phyloP scores from a whole-genome alignment of 2,888 invertebrate genomes.

The Agonopterix arenella region DNA sequence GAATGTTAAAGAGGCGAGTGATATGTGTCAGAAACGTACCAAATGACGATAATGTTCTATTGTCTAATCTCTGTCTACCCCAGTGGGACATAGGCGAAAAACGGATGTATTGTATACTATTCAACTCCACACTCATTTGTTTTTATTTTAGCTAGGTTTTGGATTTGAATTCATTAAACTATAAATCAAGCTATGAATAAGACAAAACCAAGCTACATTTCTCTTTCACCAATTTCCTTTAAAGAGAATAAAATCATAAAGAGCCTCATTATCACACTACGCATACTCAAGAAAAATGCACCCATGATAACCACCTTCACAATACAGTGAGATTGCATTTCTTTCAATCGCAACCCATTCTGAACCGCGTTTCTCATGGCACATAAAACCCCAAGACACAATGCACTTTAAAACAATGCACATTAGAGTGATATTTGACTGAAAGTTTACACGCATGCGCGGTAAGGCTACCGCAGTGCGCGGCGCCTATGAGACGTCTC shows the following conservation, averaged over 20 bases:
- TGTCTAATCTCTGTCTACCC: too few species aligned
- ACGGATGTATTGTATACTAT: too few species aligned
- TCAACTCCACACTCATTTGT: too few species aligned
- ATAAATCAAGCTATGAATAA: too few species aligned
- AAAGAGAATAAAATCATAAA: neutral
- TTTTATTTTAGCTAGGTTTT: too few species aligned
- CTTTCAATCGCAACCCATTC: constrained; percentile 39
- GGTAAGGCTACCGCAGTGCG: constrained; percentile 67
- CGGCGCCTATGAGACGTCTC: constrained; percentile 63
- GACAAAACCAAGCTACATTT: neutral
- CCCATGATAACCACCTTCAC: neutral
- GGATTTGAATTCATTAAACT: too few species aligned
- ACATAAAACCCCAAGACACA: constrained; percentile 10
- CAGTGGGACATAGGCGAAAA: too few species aligned
- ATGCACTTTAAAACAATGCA: neutral
- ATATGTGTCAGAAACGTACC: too few species aligned
- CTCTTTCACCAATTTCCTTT: neutral
- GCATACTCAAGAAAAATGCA: neutral
- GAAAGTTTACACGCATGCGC: constrained; percentile 58
- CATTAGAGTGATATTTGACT: constrained; percentile 30
- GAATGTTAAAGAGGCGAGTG: too few species aligned
- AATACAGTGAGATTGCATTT: constrained; percentile 21
- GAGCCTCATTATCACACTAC: neutral
- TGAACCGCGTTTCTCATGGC: constrained; percentile 23
- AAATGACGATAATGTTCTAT: too few species aligned